Conservation (phyloP, 1,140 invertebrate genomes). For the Caenorhabditis remanei region DNA sequence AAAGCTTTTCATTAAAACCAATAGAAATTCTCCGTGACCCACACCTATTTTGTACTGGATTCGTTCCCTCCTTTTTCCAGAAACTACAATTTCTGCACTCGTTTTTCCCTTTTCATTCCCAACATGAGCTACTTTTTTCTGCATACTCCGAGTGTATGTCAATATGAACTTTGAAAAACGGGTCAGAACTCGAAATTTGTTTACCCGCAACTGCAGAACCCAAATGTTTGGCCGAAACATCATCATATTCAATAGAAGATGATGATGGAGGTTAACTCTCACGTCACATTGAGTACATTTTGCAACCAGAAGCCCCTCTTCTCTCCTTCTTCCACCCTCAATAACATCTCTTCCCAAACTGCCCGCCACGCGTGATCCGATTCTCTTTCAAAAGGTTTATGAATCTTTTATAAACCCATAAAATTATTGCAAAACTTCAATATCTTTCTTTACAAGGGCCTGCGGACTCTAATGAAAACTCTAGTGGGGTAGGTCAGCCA, state of each 20-base stretch:
- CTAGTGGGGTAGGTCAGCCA: too few relatives aligned
- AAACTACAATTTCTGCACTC: background rate
- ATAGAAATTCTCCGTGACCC: too few relatives aligned
- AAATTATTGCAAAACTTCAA: background rate
- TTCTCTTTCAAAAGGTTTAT: slow-evolving; percentile 28
- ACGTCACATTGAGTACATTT: slow-evolving; percentile 23
- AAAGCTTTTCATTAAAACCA: too few relatives aligned
- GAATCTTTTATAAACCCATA: background rate
- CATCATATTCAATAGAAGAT: slow-evolving; percentile 19
- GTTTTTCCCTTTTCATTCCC: too few relatives aligned
- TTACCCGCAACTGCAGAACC: background rate
- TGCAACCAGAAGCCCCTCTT: background rate
- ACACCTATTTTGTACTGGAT: too few relatives aligned
- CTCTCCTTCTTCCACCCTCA: background rate
- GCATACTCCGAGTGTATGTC: too few relatives aligned
- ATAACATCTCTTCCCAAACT: too few relatives aligned
- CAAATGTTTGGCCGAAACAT: slow-evolving; percentile 6
- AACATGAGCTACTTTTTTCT: too few relatives aligned
- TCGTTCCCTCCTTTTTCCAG: too few relatives aligned
- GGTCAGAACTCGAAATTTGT: background rate
- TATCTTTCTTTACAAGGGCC: too few relatives aligned
- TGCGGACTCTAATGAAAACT: too few relatives aligned
- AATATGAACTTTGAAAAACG: background rate
- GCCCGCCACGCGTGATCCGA: background rate
- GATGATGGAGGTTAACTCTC: background rate